phyloP scores from a whole-genome alignment of 2,888 invertebrate species.

The Antheraea yamamai region DNA sequence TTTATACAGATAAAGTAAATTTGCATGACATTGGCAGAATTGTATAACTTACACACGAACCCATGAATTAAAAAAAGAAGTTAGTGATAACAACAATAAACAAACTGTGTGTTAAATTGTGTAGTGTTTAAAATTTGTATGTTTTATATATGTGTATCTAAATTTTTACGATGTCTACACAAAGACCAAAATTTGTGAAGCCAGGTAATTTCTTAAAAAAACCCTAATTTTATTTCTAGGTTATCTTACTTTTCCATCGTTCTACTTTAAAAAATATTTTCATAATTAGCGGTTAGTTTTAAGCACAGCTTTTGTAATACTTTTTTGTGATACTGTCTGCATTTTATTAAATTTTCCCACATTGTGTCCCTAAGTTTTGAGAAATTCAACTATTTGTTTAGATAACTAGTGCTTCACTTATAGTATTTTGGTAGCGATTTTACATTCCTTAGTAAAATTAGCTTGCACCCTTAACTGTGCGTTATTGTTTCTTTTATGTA shows the following conservation, averaged over 20 bases:
- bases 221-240: background rate
- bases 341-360: no score
- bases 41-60: no score
- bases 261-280: background rate
- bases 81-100: background rate
- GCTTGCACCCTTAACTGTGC: no score
- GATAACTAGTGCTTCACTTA: no score
- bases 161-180: slow-evolving; percentile 44
- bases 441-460: no score
- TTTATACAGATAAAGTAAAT: no score
- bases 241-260: background rate
- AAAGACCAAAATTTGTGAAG: slow-evolving; percentile 62
- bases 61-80: no score
- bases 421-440: no score
- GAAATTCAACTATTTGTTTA: no score
- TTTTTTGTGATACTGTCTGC: background rate
- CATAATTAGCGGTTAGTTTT: background rate
- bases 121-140: background rate
- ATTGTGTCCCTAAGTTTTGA: no score
- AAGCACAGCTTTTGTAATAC: background rate
- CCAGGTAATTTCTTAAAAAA: slow-evolving; percentile 51
- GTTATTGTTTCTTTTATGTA: no score
- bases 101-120: background rate
- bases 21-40: no score
- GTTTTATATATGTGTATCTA: background rate